A percentile compares a stretch with the other conserved stretches of the same genome.
Conservation (phyloP, 2,888 invertebrate genomes). For the Volucella inanis region DNA sequence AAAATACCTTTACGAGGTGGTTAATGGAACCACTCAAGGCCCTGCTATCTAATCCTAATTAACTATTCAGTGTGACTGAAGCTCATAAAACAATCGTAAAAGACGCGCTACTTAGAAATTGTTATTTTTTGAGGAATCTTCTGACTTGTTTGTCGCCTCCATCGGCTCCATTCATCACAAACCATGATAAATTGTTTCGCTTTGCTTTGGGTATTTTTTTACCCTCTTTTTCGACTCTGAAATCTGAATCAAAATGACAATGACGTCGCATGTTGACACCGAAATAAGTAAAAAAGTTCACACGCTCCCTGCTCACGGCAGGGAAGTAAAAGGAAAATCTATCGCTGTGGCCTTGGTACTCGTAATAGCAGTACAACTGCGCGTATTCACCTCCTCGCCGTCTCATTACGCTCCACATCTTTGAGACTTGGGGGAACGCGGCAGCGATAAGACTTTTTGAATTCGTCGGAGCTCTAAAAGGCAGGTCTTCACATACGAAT, state of each 20-base stretch:
- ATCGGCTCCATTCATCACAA: too few species aligned
- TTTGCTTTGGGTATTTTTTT: not conserved
- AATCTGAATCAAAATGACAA: slow-evolving; percentile 58
- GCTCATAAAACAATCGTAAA: slow-evolving; percentile 52
- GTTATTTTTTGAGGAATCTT: too few species aligned
- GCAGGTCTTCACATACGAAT: slow-evolving; percentile 28
- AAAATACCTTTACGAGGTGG: not conserved
- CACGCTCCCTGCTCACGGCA: too few species aligned
- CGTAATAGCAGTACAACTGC: slow-evolving; percentile 53
- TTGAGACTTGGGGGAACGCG: slow-evolving; percentile 10
- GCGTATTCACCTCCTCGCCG: slow-evolving; percentile 23
- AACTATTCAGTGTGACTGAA: slow-evolving; percentile 52
- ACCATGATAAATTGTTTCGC: slow-evolving; percentile 44
- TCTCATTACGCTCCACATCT: slow-evolving; percentile 6
- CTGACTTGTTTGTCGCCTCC: too few species aligned
- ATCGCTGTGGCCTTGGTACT: slow-evolving; percentile 56
- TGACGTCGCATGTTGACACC: slow-evolving; percentile 53
- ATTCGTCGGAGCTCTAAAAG: slow-evolving; percentile 35
- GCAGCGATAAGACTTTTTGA: slow-evolving; percentile 56
- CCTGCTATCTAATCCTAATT: slow-evolving; percentile 40
- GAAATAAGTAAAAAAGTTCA: slow-evolving; percentile 27
- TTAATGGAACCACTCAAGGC: slow-evolving; percentile 40
- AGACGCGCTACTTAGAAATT: slow-evolving; percentile 4
- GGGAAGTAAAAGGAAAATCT: slow-evolving; percentile 10
- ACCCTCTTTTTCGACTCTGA: slow-evolving; percentile 5